Base-by-base conservation (phyloP, 2,888 invertebrate genomes). In the Gymnocheta viridis region DNA sequence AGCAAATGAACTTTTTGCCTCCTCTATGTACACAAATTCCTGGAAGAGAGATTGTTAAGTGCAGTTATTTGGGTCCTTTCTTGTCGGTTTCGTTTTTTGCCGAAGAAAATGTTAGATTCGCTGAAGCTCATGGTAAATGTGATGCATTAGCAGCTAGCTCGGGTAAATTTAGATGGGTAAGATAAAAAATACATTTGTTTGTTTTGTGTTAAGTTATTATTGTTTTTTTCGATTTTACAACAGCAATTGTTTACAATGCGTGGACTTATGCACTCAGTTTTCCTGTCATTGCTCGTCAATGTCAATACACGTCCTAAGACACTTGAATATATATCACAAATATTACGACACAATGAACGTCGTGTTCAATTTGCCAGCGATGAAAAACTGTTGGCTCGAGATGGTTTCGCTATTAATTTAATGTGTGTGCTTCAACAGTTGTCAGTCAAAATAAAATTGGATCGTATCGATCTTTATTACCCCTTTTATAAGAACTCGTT, bases 351-450 rank as follows among this genome's bases (percentile, higher is more conserved):
- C 87, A 99, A 99, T 90, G 96, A 96, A 87, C 96, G 97, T 85
- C 94, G 98, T 44, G 95, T 97, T 2, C 98, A 98, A 91, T 93
- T 99, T 87, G 98, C 97, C 90, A 96, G 96, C 38, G 98, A 98
- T 90, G 97, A 98, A 89, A 94, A 96, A 79, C 94, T 96, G 1
- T 93, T 98, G 0, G 97, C 98, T 12, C 96, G 97, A 5, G 98
- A 99, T 91, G 99, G 99, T 0, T 98, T 98, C 92, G 97, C 99
- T 96, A 93, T 99, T 87, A 99, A 99, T 93, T 92, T 99, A 19
- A 94, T 98, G 88, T 96, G 96, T 67, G 96, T 98, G 22, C 93
- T 99, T 86, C 99, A 99, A 91, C 95, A 96, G 91, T 93, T 99
- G 24, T 96, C 98, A 0, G 94, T 96, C 14, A 98, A 98, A 92